A percentile compares a stretch with the other conserved stretches of the same genome.
Conservation (phyloP, 2,797 vertebrate genomes). For the Moxostoma hubbsi region DNA sequence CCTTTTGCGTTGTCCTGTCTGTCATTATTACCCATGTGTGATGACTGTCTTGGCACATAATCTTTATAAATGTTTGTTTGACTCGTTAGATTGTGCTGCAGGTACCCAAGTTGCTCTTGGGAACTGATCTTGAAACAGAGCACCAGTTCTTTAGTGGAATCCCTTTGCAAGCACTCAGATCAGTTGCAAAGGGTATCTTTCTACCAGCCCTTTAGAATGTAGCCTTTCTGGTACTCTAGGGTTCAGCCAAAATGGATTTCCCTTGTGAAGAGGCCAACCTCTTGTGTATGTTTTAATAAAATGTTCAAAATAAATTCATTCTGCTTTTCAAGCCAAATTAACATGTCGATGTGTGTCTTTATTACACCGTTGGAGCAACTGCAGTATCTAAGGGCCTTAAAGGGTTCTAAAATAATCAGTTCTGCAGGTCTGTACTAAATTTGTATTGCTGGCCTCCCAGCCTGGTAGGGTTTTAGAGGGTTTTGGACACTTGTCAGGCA, state of each 20-base stretch:
- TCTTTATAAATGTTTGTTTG: neutral
- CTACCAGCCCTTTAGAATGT: conserved; percentile 33
- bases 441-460: no score
- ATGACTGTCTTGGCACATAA: neutral
- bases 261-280: conserved; percentile 62
- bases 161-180: neutral
- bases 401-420: no score
- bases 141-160: neutral
- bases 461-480: no score
- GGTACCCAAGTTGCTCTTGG: neutral
- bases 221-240: neutral
- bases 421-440: no score
- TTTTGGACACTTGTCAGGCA: no score
- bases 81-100: neutral
- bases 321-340: conserved; percentile 70
- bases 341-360: conserved; percentile 5
- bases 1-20: neutral
- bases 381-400: no score
- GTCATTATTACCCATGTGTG: conserved; percentile 16
- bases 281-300: conserved; percentile 70
- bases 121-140: conserved; percentile 9
- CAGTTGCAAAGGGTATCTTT: neutral
- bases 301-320: conserved; percentile 67
- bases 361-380: neutral
- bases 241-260: conserved; percentile 35